These are phyloP conservation scores for Piezodorus guildinii DNA, from an alignment of 1,140 invertebrate genomes.

Conservation along the genomic window DNA sequence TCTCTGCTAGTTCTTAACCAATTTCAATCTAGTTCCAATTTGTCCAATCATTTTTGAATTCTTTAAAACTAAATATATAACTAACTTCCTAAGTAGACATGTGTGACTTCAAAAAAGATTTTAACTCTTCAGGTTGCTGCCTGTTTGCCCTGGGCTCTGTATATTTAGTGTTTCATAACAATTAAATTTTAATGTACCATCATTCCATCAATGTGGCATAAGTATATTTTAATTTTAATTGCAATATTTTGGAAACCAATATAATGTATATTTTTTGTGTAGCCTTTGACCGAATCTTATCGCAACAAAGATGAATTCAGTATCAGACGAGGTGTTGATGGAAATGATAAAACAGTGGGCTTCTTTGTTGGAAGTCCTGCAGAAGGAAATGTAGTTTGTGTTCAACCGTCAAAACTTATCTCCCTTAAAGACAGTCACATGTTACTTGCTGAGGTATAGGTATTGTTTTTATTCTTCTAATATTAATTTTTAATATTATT, in stretches of 20 bases:
- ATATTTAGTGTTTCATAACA: too few species aligned
- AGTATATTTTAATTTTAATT: too few species aligned
- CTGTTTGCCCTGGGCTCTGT: too few species aligned
- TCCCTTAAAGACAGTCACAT: constrained; percentile 34
- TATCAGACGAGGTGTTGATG: constrained; percentile 35
- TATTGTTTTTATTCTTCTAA: background rate
- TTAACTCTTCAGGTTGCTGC: too few species aligned
- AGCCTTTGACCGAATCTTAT: constrained; percentile 35
- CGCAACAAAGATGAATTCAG: constrained; percentile 41
- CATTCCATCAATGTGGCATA: too few species aligned
- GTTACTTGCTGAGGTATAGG: constrained; percentile 31
- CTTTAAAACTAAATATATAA: too few species aligned
- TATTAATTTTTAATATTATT: background rate
- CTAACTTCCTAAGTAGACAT: too few species aligned
- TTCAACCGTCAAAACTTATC: constrained; percentile 32
- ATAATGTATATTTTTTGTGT: constrained; percentile 22
- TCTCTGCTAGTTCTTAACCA: too few species aligned
- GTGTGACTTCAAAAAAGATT: too few species aligned
- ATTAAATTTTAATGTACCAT: too few species aligned
- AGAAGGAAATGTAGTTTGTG: constrained; percentile 31
- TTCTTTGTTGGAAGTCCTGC: constrained; percentile 34
- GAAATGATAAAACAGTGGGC: constrained; percentile 37
- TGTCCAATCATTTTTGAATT: too few species aligned
- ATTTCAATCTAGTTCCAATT: too few species aligned
- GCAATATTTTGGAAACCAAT: background rate